Conservation (phyloP, 2,113 vertebrate genomes). For the Pavo muticus region DNA sequence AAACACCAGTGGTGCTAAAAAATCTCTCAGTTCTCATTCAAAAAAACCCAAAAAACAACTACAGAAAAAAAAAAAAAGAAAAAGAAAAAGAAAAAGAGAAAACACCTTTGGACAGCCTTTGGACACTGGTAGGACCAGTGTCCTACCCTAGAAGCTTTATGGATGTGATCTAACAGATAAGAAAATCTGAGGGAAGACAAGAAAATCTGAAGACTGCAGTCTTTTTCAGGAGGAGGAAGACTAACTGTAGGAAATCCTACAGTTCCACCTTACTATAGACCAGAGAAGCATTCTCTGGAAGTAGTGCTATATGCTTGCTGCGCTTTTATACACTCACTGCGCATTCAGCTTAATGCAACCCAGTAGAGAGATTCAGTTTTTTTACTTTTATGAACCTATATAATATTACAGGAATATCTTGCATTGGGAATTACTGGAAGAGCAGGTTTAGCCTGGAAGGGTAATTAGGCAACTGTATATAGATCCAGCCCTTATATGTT, state of each 20-base stretch:
- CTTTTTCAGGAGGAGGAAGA: background rate
- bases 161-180: background rate
- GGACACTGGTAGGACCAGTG: background rate
- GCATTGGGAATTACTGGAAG: background rate
- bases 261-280: background rate
- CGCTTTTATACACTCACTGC: background rate
- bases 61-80: background rate
- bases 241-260: background rate
- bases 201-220: background rate
- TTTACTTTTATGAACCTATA: background rate
- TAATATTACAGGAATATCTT: background rate
- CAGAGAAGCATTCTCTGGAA: background rate
- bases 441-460: background rate
- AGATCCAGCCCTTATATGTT: background rate
- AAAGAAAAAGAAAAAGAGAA: background rate
- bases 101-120: background rate
- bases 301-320: background rate
- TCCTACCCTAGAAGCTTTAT: background rate
- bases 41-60: too few species aligned
- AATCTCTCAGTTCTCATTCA: background rate
- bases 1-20: background rate
- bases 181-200: background rate
- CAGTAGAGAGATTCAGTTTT: background rate
- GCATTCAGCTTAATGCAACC: background rate
- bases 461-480: background rate